Conservation (phyloP, 2,888 invertebrate species). For the Chalcis sispes region DNA sequence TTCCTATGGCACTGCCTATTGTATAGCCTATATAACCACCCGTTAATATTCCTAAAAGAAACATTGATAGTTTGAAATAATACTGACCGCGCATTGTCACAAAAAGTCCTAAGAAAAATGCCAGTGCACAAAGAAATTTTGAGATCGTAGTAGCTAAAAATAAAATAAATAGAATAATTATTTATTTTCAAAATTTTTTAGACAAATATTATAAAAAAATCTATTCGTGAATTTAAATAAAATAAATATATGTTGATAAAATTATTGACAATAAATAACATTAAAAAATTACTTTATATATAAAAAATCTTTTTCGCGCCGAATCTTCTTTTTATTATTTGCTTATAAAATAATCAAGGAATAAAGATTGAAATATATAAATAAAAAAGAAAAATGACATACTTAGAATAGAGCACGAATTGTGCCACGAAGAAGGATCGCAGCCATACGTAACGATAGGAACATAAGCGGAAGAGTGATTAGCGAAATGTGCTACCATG, state of each 20-base stretch:
- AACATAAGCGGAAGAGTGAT: slow-evolving; percentile 81
- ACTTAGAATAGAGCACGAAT: slow-evolving; percentile 79
- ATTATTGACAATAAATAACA: no score
- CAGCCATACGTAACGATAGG: slow-evolving; percentile 84
- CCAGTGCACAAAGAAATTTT: slow-evolving; percentile 74
- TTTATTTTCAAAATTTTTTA: no score
- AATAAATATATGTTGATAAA: no score
- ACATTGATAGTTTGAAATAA: slow-evolving; percentile 81
- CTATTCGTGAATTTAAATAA: no score
- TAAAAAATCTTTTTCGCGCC: no score
- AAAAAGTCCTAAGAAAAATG: slow-evolving; percentile 81
- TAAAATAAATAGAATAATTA: slow-evolving; percentile 13
- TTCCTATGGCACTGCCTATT: slow-evolving; percentile 62
- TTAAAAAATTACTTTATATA: no score
- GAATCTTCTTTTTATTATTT: no score
- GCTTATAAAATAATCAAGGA: slow-evolving; percentile 15
- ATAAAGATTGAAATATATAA: no score
- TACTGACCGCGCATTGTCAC: slow-evolving; percentile 82
- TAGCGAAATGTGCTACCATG: slow-evolving; percentile 77
- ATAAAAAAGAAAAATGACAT: slow-evolving; percentile 63
- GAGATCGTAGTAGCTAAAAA: slow-evolving; percentile 59
- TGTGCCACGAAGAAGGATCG: slow-evolving; percentile 62
- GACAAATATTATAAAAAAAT: not conserved
- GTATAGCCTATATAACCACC: slow-evolving; percentile 80
- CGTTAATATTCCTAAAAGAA: slow-evolving; percentile 79